Percentiles rank a stretch among this genome's conserved stretches.
Evolutionary conservation across 2,797 vertebrate genomes (phyloP).

Genomic region (Spheniscus humboldti): DNA sequence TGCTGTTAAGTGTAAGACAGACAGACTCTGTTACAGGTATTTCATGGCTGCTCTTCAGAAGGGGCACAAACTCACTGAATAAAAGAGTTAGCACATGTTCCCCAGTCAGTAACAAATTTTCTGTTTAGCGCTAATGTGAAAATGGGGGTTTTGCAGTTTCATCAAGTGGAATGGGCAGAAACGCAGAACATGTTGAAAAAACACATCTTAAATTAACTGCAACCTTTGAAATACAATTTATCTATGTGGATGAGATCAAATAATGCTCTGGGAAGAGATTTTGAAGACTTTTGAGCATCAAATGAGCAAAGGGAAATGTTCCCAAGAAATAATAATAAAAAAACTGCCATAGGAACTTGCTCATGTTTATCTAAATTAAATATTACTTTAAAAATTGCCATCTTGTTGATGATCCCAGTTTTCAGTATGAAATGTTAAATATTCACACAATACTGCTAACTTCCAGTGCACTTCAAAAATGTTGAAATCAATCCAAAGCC

Average conservation of each 20-base stretch:
- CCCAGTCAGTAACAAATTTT: neutral
- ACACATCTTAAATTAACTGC: neutral
- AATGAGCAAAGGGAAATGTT: neutral
- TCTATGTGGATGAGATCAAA: neutral
- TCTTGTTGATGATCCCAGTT: neutral
- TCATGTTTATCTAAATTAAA: neutral
- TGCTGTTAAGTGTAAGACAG: neutral
- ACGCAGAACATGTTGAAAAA: neutral
- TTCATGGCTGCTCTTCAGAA: neutral
- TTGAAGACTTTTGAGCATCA: neutral
- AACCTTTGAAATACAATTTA: neutral
- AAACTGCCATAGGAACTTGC: neutral
- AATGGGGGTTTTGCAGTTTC: neutral
- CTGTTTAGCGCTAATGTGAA: neutral
- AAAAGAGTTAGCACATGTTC: neutral
- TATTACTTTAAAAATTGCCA: neutral
- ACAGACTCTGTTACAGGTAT: neutral
- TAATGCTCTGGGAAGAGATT: neutral
- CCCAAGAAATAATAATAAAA: neutral
- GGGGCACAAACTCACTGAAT: neutral
- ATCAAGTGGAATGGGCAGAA: neutral
- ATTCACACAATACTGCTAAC: neutral
- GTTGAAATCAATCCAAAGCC: neutral
- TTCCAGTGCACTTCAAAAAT: neutral
- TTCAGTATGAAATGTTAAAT: neutral